Evolutionary conservation across 2,888 invertebrate genomes (phyloP).

Genomic region (Neuroscelio doddi): DNA sequence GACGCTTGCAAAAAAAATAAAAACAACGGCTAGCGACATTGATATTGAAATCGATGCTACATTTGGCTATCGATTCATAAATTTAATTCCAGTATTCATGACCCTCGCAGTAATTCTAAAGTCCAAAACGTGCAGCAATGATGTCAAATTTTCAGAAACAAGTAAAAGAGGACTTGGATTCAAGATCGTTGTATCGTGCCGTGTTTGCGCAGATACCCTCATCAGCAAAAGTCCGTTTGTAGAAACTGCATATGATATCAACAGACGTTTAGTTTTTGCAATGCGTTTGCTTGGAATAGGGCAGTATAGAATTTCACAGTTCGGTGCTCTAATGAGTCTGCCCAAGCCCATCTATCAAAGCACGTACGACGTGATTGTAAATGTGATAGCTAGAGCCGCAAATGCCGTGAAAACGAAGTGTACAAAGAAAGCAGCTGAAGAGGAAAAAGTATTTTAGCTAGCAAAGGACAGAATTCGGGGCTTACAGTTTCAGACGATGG

Average conservation of each 20-base stretch:
- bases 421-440: constrained; percentile 15
- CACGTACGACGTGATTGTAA: constrained; percentile 15
- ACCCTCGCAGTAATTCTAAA: constrained; percentile 43
- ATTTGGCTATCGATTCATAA: constrained; percentile 44
- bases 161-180: constrained; percentile 46
- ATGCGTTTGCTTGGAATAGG: constrained; percentile 18
- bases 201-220: constrained; percentile 25
- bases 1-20: too few species aligned
- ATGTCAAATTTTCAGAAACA: constrained; percentile 43
- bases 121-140: constrained; percentile 46
- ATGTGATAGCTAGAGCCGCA: constrained; percentile 6
- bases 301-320: constrained; percentile 14
- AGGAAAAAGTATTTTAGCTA: constrained; percentile 19
- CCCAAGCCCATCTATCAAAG: constrained; percentile 6
- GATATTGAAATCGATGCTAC: constrained; percentile 38
- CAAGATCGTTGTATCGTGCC: constrained; percentile 43
- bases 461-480: constrained; percentile 10
- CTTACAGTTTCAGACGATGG: constrained; percentile 24
- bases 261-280: constrained; percentile 23
- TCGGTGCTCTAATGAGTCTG: constrained; percentile 22
- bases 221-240: constrained; percentile 43
- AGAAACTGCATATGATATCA: constrained; percentile 46
- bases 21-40: too few species aligned
- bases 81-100: constrained; percentile 45
- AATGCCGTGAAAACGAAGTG: constrained; percentile 4